A percentile compares a stretch with the other conserved stretches of the same genome.
phyloP scores from a whole-genome alignment of 2,113 vertebrate species.

The Dipodomys stephensi region DNA sequence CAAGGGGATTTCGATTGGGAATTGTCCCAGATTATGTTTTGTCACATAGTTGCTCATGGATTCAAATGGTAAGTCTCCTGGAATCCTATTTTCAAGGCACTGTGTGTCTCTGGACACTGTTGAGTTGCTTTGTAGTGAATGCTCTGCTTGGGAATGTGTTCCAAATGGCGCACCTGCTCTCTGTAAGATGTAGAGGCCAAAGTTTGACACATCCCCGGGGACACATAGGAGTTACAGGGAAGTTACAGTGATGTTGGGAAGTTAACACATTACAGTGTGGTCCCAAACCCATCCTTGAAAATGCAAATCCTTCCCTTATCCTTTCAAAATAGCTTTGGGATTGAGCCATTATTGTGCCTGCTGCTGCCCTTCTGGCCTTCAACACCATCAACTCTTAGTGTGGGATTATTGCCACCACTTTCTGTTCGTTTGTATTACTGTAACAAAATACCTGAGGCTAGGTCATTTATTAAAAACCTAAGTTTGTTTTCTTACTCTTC shows the following conservation, averaged over 20 bases:
- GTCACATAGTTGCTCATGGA: slow-evolving; percentile 42
- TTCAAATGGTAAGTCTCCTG: not conserved
- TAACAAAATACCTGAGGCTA: not conserved
- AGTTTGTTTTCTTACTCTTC: not conserved
- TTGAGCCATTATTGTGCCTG: fast-evolving
- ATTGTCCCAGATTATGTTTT: slow-evolving; percentile 25
- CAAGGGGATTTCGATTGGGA: not conserved
- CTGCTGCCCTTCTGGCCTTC: not conserved
- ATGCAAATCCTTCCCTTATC: fast-evolving
- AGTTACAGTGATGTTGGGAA: not conserved
- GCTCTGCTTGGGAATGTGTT: not conserved
- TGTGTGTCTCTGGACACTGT: not conserved
- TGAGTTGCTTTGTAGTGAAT: not conserved
- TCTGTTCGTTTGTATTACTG: not conserved
- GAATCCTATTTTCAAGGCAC: not conserved
- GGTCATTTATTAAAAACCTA: not conserved
- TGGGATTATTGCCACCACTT: fast-evolving
- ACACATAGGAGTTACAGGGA: not conserved
- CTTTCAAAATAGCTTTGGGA: not conserved
- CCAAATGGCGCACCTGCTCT: not conserved
- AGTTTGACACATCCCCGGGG: not conserved
- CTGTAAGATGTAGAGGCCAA: not conserved
- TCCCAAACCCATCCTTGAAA: not conserved
- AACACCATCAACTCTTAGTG: not conserved
- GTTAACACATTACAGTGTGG: not conserved